Conservation (phyloP, 2,888 invertebrate genomes). For the Pseudanteris insignis region DNA sequence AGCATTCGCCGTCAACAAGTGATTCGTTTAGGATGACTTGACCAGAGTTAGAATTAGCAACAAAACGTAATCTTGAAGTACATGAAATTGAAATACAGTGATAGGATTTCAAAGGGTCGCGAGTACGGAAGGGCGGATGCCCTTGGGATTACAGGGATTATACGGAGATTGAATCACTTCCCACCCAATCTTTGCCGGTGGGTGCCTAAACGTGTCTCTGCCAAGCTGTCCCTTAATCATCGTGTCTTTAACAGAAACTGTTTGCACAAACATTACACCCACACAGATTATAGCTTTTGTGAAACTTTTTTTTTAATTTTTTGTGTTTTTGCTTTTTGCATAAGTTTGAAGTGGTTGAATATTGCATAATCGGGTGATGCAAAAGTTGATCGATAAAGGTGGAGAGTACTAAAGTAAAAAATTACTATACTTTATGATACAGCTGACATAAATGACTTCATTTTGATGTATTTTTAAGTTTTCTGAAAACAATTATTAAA, state of each 20-base stretch:
- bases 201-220: slow-evolving; percentile 52
- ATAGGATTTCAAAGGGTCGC: slow-evolving; percentile 42
- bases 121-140: slow-evolving; percentile 48
- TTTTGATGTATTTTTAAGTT: too few relatives aligned
- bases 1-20: not conserved
- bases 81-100: slow-evolving; percentile 43
- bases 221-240: slow-evolving; percentile 56
- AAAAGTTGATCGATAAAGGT: too few relatives aligned
- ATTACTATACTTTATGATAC: too few relatives aligned
- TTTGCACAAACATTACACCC: slow-evolving; percentile 42
- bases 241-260: slow-evolving; percentile 52
- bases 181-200: slow-evolving; percentile 48
- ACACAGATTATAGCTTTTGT: slow-evolving; percentile 26
- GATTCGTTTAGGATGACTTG: slow-evolving; percentile 10
- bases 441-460: too few relatives aligned
- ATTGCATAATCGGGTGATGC: too few relatives aligned
- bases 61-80: slow-evolving; percentile 30
- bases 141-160: slow-evolving; percentile 61
- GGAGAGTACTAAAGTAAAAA: too few relatives aligned
- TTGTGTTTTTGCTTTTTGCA: too few relatives aligned
- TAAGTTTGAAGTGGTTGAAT: too few relatives aligned
- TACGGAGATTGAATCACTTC: slow-evolving; percentile 61
- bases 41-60: slow-evolving; percentile 17
- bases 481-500: too few relatives aligned
- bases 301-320: slow-evolving; percentile 14